Evolutionary conservation across 2,888 invertebrate genomes (phyloP), one percentile per base, ranked within the genome.

Genomic region (Latrodectus elegans): DNA sequence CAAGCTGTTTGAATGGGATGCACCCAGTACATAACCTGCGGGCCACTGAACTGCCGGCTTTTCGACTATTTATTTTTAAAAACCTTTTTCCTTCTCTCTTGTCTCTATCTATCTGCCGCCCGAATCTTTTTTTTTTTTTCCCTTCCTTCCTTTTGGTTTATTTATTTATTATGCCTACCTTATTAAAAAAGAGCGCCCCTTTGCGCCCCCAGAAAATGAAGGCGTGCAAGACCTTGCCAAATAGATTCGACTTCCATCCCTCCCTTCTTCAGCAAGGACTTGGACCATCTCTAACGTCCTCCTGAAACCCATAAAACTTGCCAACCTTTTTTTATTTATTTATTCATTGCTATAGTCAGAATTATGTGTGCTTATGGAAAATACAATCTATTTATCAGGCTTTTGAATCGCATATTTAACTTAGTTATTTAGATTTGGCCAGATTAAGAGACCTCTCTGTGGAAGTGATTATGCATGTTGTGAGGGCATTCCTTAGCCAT

Each of bases 1-100:
- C 86, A 81, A 67, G 86, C 86, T 77, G 82, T 74, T 81, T 72
- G 81, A 51, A 67, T 65, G 75, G 74, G 82, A 82, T 82, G 86
- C 81, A 72, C 75, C 67, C 68, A 60, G 82, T 68, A 80, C 81
- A 87, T 87, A 87, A 77, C 86, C 86, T 77, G 76, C 76, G 77
- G 86, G 86, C 81, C 86, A 76, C 76, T 81, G 86, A 87, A 87
- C 86, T 72, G 72, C 51, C 49, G 72, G 17, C 67, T 38, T 38
- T 22, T 68, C 10, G 17, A 12, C 68, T 82, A 75, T 82, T 82
- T 75, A 70, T 82, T 75, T 82, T 82, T 82, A 75, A 67, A 81
- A 81, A 70, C 55, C 82, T 75, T 78, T 83, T 84, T 77, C 77
- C 84, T 77, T 22, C 38, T 68, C 17, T 68, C 17, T 22, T 68